Conservation (phyloP, 2,888 invertebrate species). For the Fragum sueziense region DNA sequence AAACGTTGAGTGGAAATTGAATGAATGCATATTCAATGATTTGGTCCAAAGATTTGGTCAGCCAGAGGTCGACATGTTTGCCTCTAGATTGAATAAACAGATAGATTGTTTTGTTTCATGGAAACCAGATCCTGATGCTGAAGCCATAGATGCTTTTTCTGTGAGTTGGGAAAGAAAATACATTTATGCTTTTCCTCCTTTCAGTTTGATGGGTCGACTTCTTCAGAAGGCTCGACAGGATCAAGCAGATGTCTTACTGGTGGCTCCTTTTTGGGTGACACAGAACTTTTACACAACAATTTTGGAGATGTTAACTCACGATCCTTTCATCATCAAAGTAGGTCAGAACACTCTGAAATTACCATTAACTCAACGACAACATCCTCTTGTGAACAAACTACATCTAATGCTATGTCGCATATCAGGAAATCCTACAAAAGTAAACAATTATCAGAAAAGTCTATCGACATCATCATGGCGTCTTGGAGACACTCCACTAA, state of each 20-base stretch:
- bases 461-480: slow-evolving; percentile 43
- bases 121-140: slow-evolving; percentile 31
- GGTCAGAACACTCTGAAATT: slow-evolving; percentile 9
- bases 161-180: slow-evolving; percentile 23
- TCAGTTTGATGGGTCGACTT: slow-evolving; percentile 30
- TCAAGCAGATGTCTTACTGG: slow-evolving; percentile 34
- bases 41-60: slow-evolving; percentile 1
- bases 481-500: slow-evolving; percentile 38
- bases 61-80: slow-evolving; percentile 29
- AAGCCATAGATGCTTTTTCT: slow-evolving; percentile 30
- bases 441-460: slow-evolving; percentile 14
- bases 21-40: not conserved
- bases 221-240: slow-evolving; percentile 35
- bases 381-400: slow-evolving; percentile 24
- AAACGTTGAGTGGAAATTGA: slow-evolving; percentile 32
- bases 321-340: slow-evolving; percentile 21
- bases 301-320: slow-evolving; percentile 24
- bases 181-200: slow-evolving; percentile 38
- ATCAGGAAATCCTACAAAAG: slow-evolving; percentile 21
- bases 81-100: slow-evolving; percentile 22
- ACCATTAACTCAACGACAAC: slow-evolving; percentile 3
- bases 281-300: slow-evolving; percentile 34
- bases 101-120: slow-evolving; percentile 21
- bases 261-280: slow-evolving; percentile 33
- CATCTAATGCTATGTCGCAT: slow-evolving; percentile 34